Evolutionary conservation across 2,888 invertebrate genomes (phyloP), one percentile per base, ranked within the genome.

Genomic region (Lasioglossum leucozonium): DNA sequence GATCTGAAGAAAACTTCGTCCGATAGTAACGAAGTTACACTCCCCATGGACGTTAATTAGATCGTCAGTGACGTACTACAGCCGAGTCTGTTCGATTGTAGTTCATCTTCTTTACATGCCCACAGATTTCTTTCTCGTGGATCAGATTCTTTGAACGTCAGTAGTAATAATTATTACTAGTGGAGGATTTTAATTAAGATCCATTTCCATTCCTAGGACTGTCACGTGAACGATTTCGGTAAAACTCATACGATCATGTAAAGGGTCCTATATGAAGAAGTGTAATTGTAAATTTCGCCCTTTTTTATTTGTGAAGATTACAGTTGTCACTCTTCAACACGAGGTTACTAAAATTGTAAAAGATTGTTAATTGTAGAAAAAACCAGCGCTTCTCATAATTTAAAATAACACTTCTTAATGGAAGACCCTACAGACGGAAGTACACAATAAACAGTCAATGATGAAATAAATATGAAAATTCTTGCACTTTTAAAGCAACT

Each of bases 1-100:
- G 51, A 79, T 47, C 40, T 30, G 55, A 30, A 79, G 79, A 71
- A 71, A 79, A 79, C 74, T 82, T 74, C 37, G 30, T 37, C 42
- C 67, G 11, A 79, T 73, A 26, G 58, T 74, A 79, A 79, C 69
- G 69, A 82, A 79, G 69, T 79, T 79, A 47, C 47, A 74, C 74
- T 74, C 58, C 58, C 58, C 69, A 62, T 26, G 8, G 42, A 71
- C 73, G 44, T 47, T 82, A 82, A 82, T 82, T 79, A 79, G 73
- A 71, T 71, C 62, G 22, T 16, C 58, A 16, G n/a, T 71, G 82
- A 71, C 79, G 58, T 67, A 47, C 55, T 37, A 79, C 40, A 73
- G n/a, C 51, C 42, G 73, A 74, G 74, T 42, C 58, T 37, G 69
- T n/a, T 26, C 37, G 26, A 47, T 6, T 69, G 69, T 79, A 69